Evolutionary conservation across 2,113 vertebrate species (phyloP), one percentile per base, ranked within the genome.

Genomic region (Coreoperca whiteheadi): DNA sequence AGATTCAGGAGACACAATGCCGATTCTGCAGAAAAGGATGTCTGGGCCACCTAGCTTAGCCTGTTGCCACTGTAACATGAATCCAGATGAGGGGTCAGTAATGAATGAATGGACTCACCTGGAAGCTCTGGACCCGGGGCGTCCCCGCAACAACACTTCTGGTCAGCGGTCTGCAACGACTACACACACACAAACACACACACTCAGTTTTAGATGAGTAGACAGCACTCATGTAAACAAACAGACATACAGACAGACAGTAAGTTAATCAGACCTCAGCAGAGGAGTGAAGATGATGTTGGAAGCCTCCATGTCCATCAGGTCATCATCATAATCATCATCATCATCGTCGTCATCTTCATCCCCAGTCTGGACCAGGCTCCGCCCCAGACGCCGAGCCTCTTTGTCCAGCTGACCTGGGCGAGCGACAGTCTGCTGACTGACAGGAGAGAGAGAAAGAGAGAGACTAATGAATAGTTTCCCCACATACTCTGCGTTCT

Each of bases 251-350:
- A 63, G 37, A 65, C 21, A 12, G 39, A 37, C 12, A 53, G 2
- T 34, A 15, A 50, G 23, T 9, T 32, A 21, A 61, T 2, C 83
- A 51, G 59, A 98, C 98, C 97, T 99, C 79, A 95, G 95, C 83
- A 98, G 94, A 37, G 95, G 94, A 25, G 96, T 98, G 83, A 97
- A 96, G 74, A 94, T 91, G 6, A 97, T 82, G 21, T 96, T 95
- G 0, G 91, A 93, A 59, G 93, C 88, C 50, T 97, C 97, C 86
- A 96, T 59, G 20, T 98, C 97, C 11, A 95, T 91, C 18, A 95
- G 81, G 10, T 98, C 96, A 0, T 97, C 95, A 59, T 97, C 96
- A 39, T 95, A 94, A 23, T 97, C 96, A 28, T 96, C 94, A 28
- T 96, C 94, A 16, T 96, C 93, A 0, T 95, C 93, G 0, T 96